These are phyloP conservation scores for Nautilus pompilius DNA, from an alignment of 1,140 invertebrate species.

Conservation along the genomic window DNA sequence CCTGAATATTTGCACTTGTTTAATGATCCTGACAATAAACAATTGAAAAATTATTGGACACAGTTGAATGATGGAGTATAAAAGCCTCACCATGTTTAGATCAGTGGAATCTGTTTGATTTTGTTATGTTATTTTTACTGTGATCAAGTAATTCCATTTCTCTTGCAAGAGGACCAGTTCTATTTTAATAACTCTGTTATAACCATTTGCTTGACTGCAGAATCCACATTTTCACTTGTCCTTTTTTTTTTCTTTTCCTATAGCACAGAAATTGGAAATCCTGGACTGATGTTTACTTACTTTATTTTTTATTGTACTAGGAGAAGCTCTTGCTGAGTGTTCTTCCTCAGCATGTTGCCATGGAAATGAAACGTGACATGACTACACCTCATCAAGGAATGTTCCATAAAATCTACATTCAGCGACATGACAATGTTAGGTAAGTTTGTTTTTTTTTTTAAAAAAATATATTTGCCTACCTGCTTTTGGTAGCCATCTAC, in stretches of 20 bases:
- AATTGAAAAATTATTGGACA: no score
- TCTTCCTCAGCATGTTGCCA: conserved; percentile 88
- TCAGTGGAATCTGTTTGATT: neutral
- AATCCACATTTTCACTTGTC: neutral
- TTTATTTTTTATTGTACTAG: conserved; percentile 58
- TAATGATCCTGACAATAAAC: no score
- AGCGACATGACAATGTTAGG: conserved; percentile 92
- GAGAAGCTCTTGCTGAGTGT: conserved; percentile 86
- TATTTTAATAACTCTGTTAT: neutral
- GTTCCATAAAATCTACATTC: conserved; percentile 95
- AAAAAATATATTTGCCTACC: no score
- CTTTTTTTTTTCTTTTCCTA: conserved; percentile 12
- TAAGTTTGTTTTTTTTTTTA: no score
- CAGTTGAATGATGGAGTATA: no score
- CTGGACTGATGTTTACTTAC: no score
- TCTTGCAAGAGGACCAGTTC: no score
- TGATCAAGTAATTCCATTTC: no score
- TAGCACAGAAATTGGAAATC: no score
- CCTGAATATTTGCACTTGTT: no score
- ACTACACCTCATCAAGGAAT: conserved; percentile 84
- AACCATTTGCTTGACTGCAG: neutral
- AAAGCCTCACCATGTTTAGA: neutral
- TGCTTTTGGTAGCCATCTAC: no score
- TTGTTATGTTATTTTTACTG: neutral
- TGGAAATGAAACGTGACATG: conserved; percentile 94